Base-by-base conservation (phyloP, 1,140 invertebrate genomes). In the Leptinotarsa lineolata region DNA sequence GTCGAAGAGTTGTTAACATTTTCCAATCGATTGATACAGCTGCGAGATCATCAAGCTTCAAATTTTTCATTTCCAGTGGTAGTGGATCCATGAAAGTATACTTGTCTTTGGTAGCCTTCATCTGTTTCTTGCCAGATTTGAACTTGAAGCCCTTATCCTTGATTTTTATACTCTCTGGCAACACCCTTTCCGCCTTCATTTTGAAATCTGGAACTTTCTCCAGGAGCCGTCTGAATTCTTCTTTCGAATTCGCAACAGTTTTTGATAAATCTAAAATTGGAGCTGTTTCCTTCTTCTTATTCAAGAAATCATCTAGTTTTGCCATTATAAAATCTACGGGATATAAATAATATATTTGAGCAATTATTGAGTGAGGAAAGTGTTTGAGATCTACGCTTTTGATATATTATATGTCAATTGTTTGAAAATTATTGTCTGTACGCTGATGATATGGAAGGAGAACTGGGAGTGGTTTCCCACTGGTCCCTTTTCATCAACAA, bases 141-240 rank as follows among this genome's bases (percentile, higher is more conserved):
- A 91, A 93, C 71, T 90, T 91, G 81, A 90, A 90, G 83, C 74
- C 88, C 87, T 76, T 89, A 82, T 80, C 87, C 88, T 70, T 87
- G 68, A 93, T 88, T 84, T 90, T 92, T 3, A 92, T 86, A 77
- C 92, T 91, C 77, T 92, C 90, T 2, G 86, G 81, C 66, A 86
- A 86, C 15, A 91, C 88, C 87, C 95, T 96, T 85, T 96, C 94
- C 0, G 93, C 89, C 77, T 93, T 90, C 67, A 96, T 95, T 85
- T 94, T 95, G 79, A 93, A 95, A 81, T 97, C 95, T 0, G 94
- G 94, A 22, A 96, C 92, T 85, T 93, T 93, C 76, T 95, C 93
- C 78, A 94, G 87, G 22, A 95, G 87, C 68, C 90, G 90, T 76
- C 92, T 90, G 77, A 95, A 94, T 81, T 97, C 94, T 79, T 95